Percentiles rank a stretch among this genome's conserved stretches.
Evolutionary conservation across 53 echinoderm and acorn worm genomes (phyloP).

Genomic region (Holothuria scabra): DNA sequence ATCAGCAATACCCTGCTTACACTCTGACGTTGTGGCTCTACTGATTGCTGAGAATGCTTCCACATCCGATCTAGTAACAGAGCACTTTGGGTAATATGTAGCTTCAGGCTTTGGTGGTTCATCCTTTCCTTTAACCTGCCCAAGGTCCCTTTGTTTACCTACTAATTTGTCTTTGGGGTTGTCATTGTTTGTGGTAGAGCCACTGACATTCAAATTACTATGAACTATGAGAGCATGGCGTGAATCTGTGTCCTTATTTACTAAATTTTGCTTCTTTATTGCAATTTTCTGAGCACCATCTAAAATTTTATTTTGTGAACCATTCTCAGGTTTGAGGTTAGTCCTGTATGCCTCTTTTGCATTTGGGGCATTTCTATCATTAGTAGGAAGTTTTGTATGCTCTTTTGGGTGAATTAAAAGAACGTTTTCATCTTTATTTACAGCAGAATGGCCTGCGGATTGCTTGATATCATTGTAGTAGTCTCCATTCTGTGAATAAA

Average conservation of each 20-base stretch:
- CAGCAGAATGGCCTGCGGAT: constrained; percentile 27
- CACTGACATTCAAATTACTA: constrained; percentile 6
- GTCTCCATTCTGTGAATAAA: constrained; percentile 25
- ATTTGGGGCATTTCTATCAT: constrained; percentile 44
- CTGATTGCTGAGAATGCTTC: constrained; percentile 83
- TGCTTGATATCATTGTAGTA: constrained; percentile 23
- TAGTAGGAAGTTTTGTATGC: constrained; percentile 6
- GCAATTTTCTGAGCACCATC: neutral
- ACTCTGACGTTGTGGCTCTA: constrained; percentile 68
- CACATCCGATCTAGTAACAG: constrained; percentile 60
- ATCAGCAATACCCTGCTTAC: constrained; percentile 93
- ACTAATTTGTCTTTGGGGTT: neutral
- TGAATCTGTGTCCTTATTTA: constrained; percentile 36
- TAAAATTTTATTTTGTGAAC: neutral
- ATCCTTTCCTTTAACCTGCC: neutral
- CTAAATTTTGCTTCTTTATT: constrained; percentile 30
- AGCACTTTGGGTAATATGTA: constrained; percentile 75
- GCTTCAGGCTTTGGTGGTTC: constrained; percentile 13
- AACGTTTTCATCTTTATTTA: constrained; percentile 32
- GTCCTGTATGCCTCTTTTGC: constrained; percentile 50
- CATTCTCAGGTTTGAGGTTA: neutral
- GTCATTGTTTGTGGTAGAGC: neutral
- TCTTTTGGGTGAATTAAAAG: constrained; percentile 10
- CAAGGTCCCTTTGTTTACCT: no score
- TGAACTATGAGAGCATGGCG: constrained; percentile 32